Base-by-base conservation (phyloP, 2,113 vertebrate genomes). In the Amblyornis subalaris region DNA sequence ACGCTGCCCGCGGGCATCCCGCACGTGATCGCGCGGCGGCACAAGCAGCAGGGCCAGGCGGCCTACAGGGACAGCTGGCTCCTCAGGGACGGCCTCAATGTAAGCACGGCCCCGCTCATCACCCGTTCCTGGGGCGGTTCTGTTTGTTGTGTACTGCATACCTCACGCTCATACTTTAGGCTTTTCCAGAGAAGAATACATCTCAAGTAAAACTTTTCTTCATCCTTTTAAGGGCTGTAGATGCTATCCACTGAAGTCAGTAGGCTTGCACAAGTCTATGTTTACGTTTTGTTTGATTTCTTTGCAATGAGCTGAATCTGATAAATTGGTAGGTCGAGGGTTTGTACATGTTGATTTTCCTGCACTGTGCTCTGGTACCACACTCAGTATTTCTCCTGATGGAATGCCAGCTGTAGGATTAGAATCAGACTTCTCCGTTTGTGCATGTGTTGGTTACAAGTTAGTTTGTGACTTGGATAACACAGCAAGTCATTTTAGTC, bases 1-100 rank as follows among this genome's bases (percentile, higher is more conserved):
- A 99, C 98, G 5, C 97, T 99, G 17, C 99, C 99, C 12, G 95
- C 98, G 60, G 97, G 96, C 21, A 83, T 99, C 44, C 99, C 99
- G 5, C 99, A 99, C 1, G 97, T 99, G 70, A 98, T 99, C 26
- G 99, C 99, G 7, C 98, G 99, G 83, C 98, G 98, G 95, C 99
- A 99, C 96, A 99, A 98, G 84, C 98, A 99, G 58, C 97, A 97
- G 36, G 99, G 98, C 25, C 99, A 99, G 94, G 95, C 98, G 17
- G 79, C 93, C 15, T 98, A 98, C 87, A 97, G 99, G 88, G 99
- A 99, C 89, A 97, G 96, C 66, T 99, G 99, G 98, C 98, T 99
- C 4, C 94, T 99, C 13, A 94, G 99, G 64, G 99, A 99, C 8
- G 99, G 99, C 6, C 97, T 99, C 31, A 99, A 98, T 14, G 99